Conservation (phyloP, 2,888 invertebrate species). For the Macrosoma leucophasiata region DNA sequence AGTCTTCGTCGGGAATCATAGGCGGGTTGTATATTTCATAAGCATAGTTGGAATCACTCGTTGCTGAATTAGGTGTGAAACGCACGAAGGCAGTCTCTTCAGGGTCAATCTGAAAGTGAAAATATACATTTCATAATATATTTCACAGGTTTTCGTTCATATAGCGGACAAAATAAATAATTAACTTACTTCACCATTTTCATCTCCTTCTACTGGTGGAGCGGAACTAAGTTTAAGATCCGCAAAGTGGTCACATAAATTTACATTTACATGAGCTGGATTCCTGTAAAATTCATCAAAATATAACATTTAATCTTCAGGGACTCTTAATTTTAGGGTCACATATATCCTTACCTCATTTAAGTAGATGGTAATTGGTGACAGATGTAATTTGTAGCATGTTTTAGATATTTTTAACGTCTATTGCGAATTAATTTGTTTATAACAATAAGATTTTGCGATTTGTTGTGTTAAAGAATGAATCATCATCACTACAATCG, state of each 20-base stretch:
- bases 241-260: conserved; percentile 59
- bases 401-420: no score
- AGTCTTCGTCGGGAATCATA: conserved; percentile 64
- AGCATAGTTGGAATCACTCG: conserved; percentile 81
- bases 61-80: conserved; percentile 81
- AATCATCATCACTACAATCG: no score
- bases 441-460: no score
- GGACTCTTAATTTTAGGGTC: no score
- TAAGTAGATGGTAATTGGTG: no score
- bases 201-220: conserved; percentile 31
- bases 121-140: no score
- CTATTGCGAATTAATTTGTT: no score
- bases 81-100: conserved; percentile 86
- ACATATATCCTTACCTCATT: no score
- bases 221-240: conserved; percentile 52
- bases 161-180: conserved; percentile 4
- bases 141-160: no score
- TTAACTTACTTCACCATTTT: conserved; percentile 41
- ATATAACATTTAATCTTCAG: not conserved
- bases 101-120: conserved; percentile 67
- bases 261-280: conserved; percentile 50
- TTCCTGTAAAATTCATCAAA: conserved; percentile 36
- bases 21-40: conserved; percentile 89
- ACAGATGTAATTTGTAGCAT: no score
- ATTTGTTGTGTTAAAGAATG: no score